phyloP scores from a whole-genome alignment of 2,888 invertebrate genomes.

The Athetis lepigone region DNA sequence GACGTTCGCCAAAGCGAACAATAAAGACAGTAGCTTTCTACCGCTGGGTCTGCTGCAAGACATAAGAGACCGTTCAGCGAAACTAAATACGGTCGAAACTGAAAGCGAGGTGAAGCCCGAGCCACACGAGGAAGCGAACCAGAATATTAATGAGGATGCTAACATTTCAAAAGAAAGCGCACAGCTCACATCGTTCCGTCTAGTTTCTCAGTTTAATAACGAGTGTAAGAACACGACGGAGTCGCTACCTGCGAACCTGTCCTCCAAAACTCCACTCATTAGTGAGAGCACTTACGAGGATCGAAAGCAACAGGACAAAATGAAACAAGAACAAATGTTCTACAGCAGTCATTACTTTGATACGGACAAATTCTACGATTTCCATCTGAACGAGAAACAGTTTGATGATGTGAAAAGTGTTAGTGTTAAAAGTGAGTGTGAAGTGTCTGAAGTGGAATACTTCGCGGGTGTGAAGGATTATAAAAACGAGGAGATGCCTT shows the following conservation, averaged over 20 bases:
- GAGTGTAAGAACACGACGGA: slow-evolving; percentile 79
- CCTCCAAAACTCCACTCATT: slow-evolving; percentile 87
- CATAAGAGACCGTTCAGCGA: slow-evolving; percentile 92
- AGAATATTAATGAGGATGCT: slow-evolving; percentile 87
- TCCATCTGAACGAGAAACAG: slow-evolving; percentile 94
- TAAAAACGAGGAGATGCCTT: slow-evolving; percentile 91
- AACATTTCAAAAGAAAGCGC: slow-evolving; percentile 88
- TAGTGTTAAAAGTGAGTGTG: slow-evolving; percentile 85
- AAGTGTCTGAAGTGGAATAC: slow-evolving; percentile 91
- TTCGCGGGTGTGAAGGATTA: slow-evolving; percentile 96
- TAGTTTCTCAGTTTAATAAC: slow-evolving; percentile 88
- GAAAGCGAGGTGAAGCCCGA: slow-evolving; percentile 81
- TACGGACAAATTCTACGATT: slow-evolving; percentile 95
- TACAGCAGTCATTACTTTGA: slow-evolving; percentile 92
- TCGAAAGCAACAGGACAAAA: slow-evolving; percentile 88
- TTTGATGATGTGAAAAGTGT: slow-evolving; percentile 88
- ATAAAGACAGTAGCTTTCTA: slow-evolving; percentile 88
- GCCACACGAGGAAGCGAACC: slow-evolving; percentile 78
- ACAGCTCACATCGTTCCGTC: slow-evolving; percentile 88
- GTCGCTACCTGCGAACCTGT: slow-evolving; percentile 73
- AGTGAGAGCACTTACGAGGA: slow-evolving; percentile 93
- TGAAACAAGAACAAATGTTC: slow-evolving; percentile 83
- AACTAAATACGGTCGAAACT: slow-evolving; percentile 86
- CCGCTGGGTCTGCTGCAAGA: slow-evolving; percentile 93
- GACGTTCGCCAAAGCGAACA: slow-evolving; percentile 78